Evolutionary conservation across 2,888 invertebrate genomes (phyloP).

Genomic region (Melieria crassipennis): DNA sequence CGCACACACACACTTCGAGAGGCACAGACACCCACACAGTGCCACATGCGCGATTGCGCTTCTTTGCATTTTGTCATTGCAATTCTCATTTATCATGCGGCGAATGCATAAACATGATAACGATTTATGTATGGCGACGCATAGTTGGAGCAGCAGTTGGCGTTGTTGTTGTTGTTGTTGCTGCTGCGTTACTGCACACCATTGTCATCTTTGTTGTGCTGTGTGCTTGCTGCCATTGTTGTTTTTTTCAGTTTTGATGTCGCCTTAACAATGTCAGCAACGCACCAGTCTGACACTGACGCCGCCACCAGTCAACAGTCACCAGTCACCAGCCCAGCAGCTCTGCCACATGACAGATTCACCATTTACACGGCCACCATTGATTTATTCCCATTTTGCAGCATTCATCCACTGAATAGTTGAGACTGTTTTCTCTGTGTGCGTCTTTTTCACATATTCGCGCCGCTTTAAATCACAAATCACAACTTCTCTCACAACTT

Average conservation of each 20-base stretch:
- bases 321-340: too few relatives aligned
- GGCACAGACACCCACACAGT: slow-evolving; percentile 6
- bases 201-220: slow-evolving; percentile 9
- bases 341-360: too few relatives aligned
- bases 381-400: too few relatives aligned
- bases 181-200: slow-evolving; percentile 10
- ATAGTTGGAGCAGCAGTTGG: slow-evolving; percentile 20
- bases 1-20: too few relatives aligned
- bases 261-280: neutral
- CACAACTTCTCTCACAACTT: slow-evolving; percentile 1
- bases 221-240: neutral
- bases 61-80: slow-evolving; percentile 59
- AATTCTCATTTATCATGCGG: slow-evolving; percentile 63
- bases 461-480: neutral
- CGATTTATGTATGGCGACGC: slow-evolving; percentile 50
- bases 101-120: slow-evolving; percentile 61
- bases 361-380: too few relatives aligned
- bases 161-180: slow-evolving; percentile 11
- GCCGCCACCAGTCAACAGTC: too few relatives aligned
- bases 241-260: slow-evolving; percentile 6
- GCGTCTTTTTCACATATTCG: too few relatives aligned
- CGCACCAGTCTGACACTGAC: too few relatives aligned
- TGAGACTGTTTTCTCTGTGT: too few relatives aligned
- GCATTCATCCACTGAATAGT: too few relatives aligned
- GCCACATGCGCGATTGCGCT: slow-evolving; percentile 11